phyloP scores from a whole-genome alignment of 2,797 vertebrate genomes.

The Lagorchestes hirsutus region DNA sequence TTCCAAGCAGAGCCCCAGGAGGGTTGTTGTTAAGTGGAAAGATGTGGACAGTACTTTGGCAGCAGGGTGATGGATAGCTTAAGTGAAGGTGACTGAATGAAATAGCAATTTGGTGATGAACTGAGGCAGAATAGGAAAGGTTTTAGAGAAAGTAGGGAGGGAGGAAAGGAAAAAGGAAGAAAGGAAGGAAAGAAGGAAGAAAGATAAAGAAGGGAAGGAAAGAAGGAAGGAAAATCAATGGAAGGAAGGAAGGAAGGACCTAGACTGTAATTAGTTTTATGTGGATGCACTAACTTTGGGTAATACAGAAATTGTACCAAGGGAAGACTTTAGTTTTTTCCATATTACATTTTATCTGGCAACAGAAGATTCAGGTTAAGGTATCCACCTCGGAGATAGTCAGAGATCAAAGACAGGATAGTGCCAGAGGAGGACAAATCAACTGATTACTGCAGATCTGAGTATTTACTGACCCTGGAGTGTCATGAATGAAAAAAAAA shows the following conservation, averaged over 20 bases:
- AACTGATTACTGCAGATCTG: conserved; percentile 3
- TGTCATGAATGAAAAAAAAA: conserved; percentile 5
- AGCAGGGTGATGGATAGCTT: background rate
- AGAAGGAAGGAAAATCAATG: background rate
- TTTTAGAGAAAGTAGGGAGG: background rate
- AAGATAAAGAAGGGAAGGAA: background rate
- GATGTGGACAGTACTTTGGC: background rate
- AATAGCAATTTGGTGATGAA: background rate
- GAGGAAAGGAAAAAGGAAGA: background rate
- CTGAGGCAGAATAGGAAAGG: background rate
- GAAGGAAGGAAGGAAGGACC: background rate
- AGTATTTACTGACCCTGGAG: background rate
- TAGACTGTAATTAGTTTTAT: background rate
- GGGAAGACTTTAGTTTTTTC: background rate
- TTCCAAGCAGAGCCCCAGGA: background rate
- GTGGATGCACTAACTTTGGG: background rate
- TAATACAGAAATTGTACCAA: background rate
- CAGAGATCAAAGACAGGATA: background rate
- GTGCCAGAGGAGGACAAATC: background rate
- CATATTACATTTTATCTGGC: background rate
- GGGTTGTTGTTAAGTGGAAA: background rate
- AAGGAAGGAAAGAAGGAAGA: background rate
- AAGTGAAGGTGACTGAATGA: background rate
- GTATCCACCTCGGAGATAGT: background rate
- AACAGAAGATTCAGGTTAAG: background rate